Conservation (phyloP, 2,888 invertebrate genomes). For the Aphidoletes aphidimyza region DNA sequence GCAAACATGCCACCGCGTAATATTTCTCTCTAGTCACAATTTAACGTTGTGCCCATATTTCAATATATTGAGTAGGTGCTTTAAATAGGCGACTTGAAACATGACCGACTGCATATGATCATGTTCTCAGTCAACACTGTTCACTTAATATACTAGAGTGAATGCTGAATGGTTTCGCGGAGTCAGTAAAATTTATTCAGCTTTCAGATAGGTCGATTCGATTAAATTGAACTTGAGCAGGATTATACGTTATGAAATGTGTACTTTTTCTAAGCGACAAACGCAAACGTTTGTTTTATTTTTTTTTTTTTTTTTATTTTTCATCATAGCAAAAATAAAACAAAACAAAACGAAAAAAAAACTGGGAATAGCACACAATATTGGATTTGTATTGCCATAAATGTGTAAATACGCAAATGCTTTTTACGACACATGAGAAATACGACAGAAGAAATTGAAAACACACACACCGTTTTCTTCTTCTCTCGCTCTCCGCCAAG, state of each 20-base stretch:
- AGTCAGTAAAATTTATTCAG: neutral
- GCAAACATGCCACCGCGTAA: too few relatives aligned
- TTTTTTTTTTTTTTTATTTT: neutral
- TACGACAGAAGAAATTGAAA: conserved; percentile 32
- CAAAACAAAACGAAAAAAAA: neutral
- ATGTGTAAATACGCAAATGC: conserved; percentile 10
- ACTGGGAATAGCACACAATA: neutral
- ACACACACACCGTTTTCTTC: neutral
- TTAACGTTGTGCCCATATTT: neutral
- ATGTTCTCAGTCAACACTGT: too few relatives aligned
- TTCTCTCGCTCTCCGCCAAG: neutral
- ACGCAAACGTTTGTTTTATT: neutral
- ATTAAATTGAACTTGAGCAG: conserved; percentile 36
- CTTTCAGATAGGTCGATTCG: too few relatives aligned
- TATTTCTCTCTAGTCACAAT: too few relatives aligned
- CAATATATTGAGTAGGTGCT: neutral
- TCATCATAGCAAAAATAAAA: neutral
- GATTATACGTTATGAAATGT: conserved; percentile 10
- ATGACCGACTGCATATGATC: neutral
- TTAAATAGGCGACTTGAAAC: conserved; percentile 1
- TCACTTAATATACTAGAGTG: too few relatives aligned
- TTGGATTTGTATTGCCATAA: conserved; percentile 14
- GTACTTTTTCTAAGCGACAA: conserved; percentile 8
- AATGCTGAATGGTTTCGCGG: too few relatives aligned
- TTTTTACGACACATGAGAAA: neutral